A percentile compares a stretch with the other conserved stretches of the same genome.
phyloP scores from a whole-genome alignment of 2,888 invertebrate genomes.

The Quadroppia sp. region DNA sequence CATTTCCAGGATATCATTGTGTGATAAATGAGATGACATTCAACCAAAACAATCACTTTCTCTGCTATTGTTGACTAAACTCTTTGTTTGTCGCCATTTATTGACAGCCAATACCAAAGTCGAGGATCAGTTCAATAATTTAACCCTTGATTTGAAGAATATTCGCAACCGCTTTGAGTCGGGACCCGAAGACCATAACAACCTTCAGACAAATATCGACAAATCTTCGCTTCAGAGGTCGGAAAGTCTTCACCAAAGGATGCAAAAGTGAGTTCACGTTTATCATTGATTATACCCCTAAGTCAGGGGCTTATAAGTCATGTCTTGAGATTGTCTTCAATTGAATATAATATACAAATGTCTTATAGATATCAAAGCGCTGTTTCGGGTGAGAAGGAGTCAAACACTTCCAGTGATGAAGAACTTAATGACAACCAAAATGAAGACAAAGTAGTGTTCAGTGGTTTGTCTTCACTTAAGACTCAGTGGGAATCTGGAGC shows the following conservation, averaged over 20 bases:
- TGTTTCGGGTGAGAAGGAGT: conserved; percentile 48
- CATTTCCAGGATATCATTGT: conserved; percentile 14
- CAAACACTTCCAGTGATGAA: conserved; percentile 44
- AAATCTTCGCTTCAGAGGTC: conserved; percentile 46
- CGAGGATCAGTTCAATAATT: conserved; percentile 47
- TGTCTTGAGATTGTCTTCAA: neutral
- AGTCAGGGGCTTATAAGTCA: too few species aligned
- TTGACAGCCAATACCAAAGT: conserved; percentile 46
- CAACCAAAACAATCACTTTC: too few species aligned
- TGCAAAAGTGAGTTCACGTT: conserved; percentile 42
- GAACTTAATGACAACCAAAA: conserved; percentile 43
- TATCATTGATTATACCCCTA: neutral
- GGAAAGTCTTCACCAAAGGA: conserved; percentile 43
- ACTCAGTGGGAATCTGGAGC: conserved; percentile 49
- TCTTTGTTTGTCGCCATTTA: neutral
- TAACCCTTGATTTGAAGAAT: conserved; percentile 47
- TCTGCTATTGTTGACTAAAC: conserved; percentile 11
- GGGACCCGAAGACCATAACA: conserved; percentile 22
- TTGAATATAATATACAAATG: neutral
- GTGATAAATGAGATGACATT: too few species aligned
- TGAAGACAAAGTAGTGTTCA: conserved; percentile 45
- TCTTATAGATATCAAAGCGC: conserved; percentile 47
- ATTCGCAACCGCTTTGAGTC: conserved; percentile 47
- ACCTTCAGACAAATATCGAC: conserved; percentile 32
- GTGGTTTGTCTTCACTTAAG: conserved; percentile 49